These are phyloP conservation scores for Andrena dorsata DNA, from an alignment of 2,888 invertebrate genomes.

Conservation along the genomic window DNA sequence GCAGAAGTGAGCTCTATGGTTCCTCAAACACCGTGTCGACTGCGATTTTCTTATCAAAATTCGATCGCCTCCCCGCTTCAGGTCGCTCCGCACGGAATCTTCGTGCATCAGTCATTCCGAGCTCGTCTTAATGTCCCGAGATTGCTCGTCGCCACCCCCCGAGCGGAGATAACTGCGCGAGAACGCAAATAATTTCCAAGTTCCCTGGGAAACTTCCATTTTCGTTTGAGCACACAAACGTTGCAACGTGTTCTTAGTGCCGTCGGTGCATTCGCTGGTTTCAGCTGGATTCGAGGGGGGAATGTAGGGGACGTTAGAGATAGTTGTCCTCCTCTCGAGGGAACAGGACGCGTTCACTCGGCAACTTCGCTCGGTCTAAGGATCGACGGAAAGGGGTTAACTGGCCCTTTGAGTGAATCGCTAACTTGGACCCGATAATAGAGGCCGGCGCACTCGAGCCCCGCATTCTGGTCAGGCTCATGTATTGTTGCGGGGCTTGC, in stretches of 20 bases:
- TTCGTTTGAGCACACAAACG: neutral
- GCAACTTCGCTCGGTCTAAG: conserved; percentile 15
- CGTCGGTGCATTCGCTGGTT: neutral
- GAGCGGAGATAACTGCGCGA: neutral
- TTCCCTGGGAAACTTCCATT: neutral
- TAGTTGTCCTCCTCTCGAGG: neutral
- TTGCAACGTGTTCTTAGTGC: neutral
- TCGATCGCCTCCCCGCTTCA: neutral
- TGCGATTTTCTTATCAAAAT: neutral
- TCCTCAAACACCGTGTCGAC: neutral
- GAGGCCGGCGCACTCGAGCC: neutral
- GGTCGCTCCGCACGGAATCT: neutral
- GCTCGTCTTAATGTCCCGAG: neutral
- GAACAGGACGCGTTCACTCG: neutral
- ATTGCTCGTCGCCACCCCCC: neutral
- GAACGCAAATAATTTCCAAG: neutral
- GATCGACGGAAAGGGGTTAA: conserved; percentile 45
- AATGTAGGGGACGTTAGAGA: too few relatives aligned
- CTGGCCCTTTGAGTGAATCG: conserved; percentile 43
- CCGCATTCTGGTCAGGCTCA: conserved; percentile 19
- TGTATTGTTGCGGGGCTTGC: conserved; percentile 3
- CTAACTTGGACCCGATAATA: conserved; percentile 23
- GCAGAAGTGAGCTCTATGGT: neutral
- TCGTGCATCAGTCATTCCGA: neutral
- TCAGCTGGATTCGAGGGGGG: neutral